Base-by-base conservation (phyloP, 37 sponge, comb jelly and placozoan genomes). In the Cliona cf. orientalis region DNA sequence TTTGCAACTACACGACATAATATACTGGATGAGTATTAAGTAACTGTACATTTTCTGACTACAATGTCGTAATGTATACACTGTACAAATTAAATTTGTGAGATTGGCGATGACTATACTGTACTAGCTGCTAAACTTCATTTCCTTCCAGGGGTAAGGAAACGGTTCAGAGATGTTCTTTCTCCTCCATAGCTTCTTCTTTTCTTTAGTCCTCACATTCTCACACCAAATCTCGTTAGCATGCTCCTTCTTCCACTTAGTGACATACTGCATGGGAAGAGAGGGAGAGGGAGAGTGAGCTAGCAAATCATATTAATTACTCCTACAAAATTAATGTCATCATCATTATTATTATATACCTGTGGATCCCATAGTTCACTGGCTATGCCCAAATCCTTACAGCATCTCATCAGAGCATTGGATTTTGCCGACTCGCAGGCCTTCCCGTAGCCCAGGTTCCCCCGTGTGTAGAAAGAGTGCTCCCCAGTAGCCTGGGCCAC, bases 301-400 rank as follows among this genome's bases (percentile, higher is more conserved):
- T 62, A n/a, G 11, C 23, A 62, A 19, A 62, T 25, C 29, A 49
- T 49, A 14, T 49, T 19, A 9, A 49, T 49, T 19, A 14, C 14
- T 9, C 14, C 53, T 19, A 19, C 9, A 9, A 49, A 9, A 49
- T 49, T 49, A 49, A 19, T 49, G 14, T 19, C 53, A 49, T 49
- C 14, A 14, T 9, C 63, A 61, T n/a, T 25, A 25, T 25, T 28
- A n/a, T n/a, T n/a, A n/a, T n/a, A 23, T 56, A 96, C 96, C 88
- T 83, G 74, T 53, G 96, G 91, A 60, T 93, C 95, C 95, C 95
- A 93, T 21, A 96, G 92, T 43, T 93, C 94, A 44, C 91, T 90
- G 79, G 94, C 91, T 14, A 96, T 64, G 22, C 96, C 96, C 64
- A 96, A 73, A 61, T 96, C 96, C 81, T 96, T 96, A 67, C 96